Conservation (phyloP, 2,797 vertebrate genomes). For the Semaprochilodus insignis region DNA sequence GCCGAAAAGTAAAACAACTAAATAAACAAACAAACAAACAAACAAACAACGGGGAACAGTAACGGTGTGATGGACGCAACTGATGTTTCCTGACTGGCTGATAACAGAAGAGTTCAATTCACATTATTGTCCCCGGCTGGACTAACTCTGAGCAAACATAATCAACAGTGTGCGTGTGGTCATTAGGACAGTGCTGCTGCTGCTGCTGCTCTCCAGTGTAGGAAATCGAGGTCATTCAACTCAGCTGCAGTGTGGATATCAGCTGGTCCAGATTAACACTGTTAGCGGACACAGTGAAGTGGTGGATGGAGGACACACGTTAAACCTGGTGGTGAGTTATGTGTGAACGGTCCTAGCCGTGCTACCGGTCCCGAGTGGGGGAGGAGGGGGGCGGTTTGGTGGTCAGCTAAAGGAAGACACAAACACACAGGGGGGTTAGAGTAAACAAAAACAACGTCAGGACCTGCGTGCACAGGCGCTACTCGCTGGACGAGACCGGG, state of each 20-base stretch:
- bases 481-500: not conserved
- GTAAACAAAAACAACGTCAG: slow-evolving; percentile 41
- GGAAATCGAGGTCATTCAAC: not conserved
- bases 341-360: slow-evolving; percentile 30
- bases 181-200: not conserved
- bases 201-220: slow-evolving; percentile 25
- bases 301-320: not conserved
- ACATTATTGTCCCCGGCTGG: not conserved
- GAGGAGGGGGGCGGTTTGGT: not conserved
- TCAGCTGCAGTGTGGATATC: not conserved
- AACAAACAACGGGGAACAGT: not conserved
- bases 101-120: not conserved
- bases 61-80: not conserved
- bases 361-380: slow-evolving; percentile 33
- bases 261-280: not conserved
- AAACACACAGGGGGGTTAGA: slow-evolving; percentile 49
- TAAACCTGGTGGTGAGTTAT: slow-evolving; percentile 20
- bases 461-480: slow-evolving; percentile 59
- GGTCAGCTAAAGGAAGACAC: slow-evolving; percentile 61
- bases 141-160: not conserved
- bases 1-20: too few species aligned
- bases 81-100: not conserved
- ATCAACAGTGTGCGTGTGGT: not conserved
- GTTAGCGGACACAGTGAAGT: not conserved
- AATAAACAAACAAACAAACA: not conserved